Conservation (phyloP, 2,797 vertebrate genomes). For the Tokudaia muenninki region DNA sequence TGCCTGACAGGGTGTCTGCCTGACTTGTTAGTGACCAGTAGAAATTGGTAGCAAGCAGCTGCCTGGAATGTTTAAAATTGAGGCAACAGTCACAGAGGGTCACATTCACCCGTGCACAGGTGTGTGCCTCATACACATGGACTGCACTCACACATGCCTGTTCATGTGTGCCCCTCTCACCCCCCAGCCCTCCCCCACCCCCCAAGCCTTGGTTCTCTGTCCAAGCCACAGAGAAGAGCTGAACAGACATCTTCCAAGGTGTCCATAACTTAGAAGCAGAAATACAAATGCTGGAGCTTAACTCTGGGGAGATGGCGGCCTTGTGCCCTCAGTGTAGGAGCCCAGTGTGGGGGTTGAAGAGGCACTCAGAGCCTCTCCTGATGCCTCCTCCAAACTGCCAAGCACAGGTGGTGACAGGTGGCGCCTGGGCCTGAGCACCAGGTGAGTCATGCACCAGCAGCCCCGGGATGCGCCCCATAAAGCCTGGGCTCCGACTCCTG, state of each 20-base stretch:
- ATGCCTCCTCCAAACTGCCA: conserved; percentile 56
- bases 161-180: background rate
- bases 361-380: conserved; percentile 34
- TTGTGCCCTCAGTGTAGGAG: conserved; percentile 16
- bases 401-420: conserved; percentile 80
- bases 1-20: background rate
- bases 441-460: conserved; percentile 79
- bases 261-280: background rate
- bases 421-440: conserved; percentile 56
- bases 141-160: background rate
- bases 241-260: conserved; percentile 14
- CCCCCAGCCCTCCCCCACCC: rapidly evolving
- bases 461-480: conserved; percentile 67
- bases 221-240: background rate
- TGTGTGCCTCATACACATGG: background rate
- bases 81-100: background rate
- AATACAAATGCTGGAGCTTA: background rate
- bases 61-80: too few species aligned
- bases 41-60: background rate
- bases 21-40: background rate
- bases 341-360: background rate
- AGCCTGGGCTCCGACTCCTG: conserved; percentile 43
- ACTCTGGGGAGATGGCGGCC: background rate
- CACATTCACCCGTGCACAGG: background rate
- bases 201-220: background rate